Conservation (phyloP, 37 sponge, comb jelly and placozoan species). For the Ianthella basta region DNA sequence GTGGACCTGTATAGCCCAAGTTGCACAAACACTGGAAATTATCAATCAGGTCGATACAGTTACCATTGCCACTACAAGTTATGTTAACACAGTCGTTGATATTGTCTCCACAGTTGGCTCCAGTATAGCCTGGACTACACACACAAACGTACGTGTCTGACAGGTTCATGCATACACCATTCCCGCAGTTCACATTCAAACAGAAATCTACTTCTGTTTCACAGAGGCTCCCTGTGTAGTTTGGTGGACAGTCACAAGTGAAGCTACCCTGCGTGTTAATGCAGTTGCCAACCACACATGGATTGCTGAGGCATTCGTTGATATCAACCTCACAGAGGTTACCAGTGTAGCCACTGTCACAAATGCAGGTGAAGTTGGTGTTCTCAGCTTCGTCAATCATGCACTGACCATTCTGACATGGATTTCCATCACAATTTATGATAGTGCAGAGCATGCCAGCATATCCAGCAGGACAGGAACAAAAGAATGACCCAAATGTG, state of each 20-base stretch:
- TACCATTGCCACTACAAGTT: conserved; percentile 14
- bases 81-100: conserved; percentile 5
- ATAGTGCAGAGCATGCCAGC: conserved; percentile 2
- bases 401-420: conserved; percentile 49
- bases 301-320: conserved; percentile 3
- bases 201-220: conserved; percentile 6
- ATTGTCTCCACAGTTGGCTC: conserved; percentile 11
- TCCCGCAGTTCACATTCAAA: not conserved
- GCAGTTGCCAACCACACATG: conserved; percentile 8
- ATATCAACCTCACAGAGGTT: conserved; percentile 3
- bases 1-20: not conserved
- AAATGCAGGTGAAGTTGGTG: conserved; percentile 34
- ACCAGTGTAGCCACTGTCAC: conserved; percentile 29
- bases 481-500: not conserved
- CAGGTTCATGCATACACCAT: conserved; percentile 4
- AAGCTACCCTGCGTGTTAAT: not conserved
- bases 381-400: not conserved
- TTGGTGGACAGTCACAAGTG: conserved; percentile 36
- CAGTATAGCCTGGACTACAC: conserved; percentile 50
- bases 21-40: not conserved
- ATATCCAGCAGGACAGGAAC: conserved; percentile 10
- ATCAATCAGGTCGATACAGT: not conserved
- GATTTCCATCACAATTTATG: not conserved
- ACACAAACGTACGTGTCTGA: conserved; percentile 56
- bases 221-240: conserved; percentile 10